Conservation (phyloP, 2,888 invertebrate species). For the Caenorhabditis sp. region DNA sequence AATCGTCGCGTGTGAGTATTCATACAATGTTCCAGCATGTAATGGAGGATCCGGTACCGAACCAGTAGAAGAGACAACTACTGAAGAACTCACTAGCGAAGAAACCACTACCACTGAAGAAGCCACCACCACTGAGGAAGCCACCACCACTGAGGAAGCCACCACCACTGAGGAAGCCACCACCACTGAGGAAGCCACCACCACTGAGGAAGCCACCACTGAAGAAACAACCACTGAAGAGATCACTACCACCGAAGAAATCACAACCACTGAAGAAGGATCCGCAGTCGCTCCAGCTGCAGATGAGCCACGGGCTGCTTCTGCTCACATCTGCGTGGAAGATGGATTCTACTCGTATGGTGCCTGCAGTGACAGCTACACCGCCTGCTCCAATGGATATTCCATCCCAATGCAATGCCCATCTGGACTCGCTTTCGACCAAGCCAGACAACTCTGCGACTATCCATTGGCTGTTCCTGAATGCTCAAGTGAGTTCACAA, state of each 20-base stretch:
- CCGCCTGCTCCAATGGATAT: constrained; percentile 36
- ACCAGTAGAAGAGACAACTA: neutral
- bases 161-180: constrained; percentile 8
- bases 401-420: constrained; percentile 38
- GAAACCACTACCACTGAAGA: constrained; percentile 6
- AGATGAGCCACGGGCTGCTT: constrained; percentile 1
- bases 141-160: constrained; percentile 1
- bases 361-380: constrained; percentile 38
- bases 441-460: constrained; percentile 31
- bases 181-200: constrained; percentile 4
- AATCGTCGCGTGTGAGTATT: constrained; percentile 29
- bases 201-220: constrained; percentile 4
- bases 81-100: neutral
- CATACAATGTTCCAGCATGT: constrained; percentile 18
- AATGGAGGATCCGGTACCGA: constrained; percentile 9
- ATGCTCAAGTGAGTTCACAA: constrained; percentile 12
- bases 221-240: constrained; percentile 3
- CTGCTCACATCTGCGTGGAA: neutral
- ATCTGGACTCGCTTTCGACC: constrained; percentile 38
- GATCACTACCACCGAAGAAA: neutral
- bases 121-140: constrained; percentile 5
- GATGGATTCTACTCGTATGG: constrained; percentile 42
- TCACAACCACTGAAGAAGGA: neutral
- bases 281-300: constrained; percentile 9
- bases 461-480: constrained; percentile 37